phyloP scores from a whole-genome alignment of 2,797 vertebrate species.

The Taenioides sp. region DNA sequence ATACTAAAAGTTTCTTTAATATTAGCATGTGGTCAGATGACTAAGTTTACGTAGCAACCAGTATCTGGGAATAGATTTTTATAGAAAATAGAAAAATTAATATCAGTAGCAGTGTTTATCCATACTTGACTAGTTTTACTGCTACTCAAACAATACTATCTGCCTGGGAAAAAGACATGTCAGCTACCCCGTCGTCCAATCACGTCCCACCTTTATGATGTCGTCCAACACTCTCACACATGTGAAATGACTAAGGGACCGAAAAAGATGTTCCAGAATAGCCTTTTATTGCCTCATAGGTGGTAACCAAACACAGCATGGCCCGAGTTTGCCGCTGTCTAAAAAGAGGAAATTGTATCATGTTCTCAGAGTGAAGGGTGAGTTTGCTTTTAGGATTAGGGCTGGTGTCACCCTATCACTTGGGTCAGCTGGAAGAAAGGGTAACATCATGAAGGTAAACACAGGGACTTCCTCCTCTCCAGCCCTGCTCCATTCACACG shows the following conservation, averaged over 20 bases:
- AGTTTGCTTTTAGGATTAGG: conserved; percentile 85
- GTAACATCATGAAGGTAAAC: conserved; percentile 58
- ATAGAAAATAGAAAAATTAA: not conserved
- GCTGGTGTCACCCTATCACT: conserved; percentile 73
- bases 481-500: conserved; percentile 25
- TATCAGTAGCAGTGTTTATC: conserved; percentile 55
- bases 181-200: conserved; percentile 62
- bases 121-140: conserved; percentile 47
- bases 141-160: conserved; percentile 65
- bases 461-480: conserved; percentile 36
- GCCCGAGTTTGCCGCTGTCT: conserved; percentile 57
- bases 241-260: conserved; percentile 81
- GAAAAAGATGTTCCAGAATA: conserved; percentile 82
- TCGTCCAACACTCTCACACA: conserved; percentile 77
- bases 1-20: too few species aligned
- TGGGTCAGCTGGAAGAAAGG: conserved; percentile 81
- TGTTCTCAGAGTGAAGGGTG: conserved; percentile 86
- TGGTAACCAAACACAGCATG: conserved; percentile 82
- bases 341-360: conserved; percentile 85
- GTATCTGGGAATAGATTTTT: too few species aligned
- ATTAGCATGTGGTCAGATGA: too few species aligned
- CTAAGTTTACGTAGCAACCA: too few species aligned
- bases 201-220: conserved; percentile 82
- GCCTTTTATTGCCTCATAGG: conserved; percentile 84
- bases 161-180: conserved; percentile 74